Percentiles rank a stretch among this genome's conserved stretches.
These are phyloP conservation scores for Holocentrus rufus DNA, from an alignment of 2,797 vertebrate species.

Conservation along the genomic window DNA sequence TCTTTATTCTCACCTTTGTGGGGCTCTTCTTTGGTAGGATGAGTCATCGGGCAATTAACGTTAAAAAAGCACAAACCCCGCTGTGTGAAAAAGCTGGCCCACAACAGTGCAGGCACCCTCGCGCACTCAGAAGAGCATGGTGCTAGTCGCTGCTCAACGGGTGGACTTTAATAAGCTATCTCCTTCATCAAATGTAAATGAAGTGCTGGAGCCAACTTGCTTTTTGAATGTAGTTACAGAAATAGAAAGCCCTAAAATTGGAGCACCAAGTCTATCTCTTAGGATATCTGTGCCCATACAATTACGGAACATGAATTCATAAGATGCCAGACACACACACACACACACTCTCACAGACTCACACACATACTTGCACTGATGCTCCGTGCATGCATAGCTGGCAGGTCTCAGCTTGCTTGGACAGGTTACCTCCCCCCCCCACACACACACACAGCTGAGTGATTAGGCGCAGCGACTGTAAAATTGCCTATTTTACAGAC, in stretches of 20 bases:
- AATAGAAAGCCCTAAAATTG: conserved; percentile 2
- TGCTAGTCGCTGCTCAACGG: conserved; percentile 7
- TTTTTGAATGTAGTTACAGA: conserved; percentile 33
- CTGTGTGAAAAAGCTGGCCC: conserved; percentile 39
- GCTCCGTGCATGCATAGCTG: conserved; percentile 37
- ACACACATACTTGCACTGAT: conserved; percentile 7
- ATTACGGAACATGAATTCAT: conserved; percentile 14
- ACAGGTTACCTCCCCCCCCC: conserved; percentile 78
- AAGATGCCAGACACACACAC: conserved; percentile 1
- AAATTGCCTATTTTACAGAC: conserved; percentile 84
- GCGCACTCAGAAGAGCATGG: not conserved
- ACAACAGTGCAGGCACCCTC: not conserved
- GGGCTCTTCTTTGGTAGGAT: conserved; percentile 36
- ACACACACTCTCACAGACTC: not conserved
- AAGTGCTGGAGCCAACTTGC: conserved; percentile 24
- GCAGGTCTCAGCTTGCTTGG: conserved; percentile 68
- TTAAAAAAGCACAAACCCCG: conserved; percentile 46
- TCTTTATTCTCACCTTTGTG: conserved; percentile 46
- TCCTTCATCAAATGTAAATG: conserved; percentile 58
- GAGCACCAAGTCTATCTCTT: conserved; percentile 17
- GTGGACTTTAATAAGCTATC: conserved; percentile 54
- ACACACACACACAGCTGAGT: conserved; percentile 80
- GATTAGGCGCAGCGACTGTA: conserved; percentile 78
- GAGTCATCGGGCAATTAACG: conserved; percentile 66
- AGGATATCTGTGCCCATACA: conserved; percentile 26